Evolutionary conservation across 2,888 invertebrate species (phyloP), one percentile per base, ranked within the genome.

Genomic region (Rotaria sp.): DNA sequence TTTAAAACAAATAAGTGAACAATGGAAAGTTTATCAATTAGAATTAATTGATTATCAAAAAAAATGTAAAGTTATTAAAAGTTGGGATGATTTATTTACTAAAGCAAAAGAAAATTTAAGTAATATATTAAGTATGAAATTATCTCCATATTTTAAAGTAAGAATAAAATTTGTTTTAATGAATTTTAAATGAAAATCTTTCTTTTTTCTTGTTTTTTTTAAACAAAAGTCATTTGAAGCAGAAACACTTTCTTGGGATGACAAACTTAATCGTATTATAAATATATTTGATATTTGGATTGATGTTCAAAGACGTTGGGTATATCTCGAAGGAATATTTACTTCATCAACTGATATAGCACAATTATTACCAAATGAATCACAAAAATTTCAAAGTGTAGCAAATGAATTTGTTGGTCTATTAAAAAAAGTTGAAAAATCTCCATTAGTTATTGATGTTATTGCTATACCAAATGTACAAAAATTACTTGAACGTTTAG

Each of bases 71-170:
- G 94, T 99, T 88, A 99, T 99, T 90, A 94, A 97, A 88, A 98
- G 99, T 52, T 99, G 99, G 99, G 99, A 99, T 91, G 99, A 99
- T 92, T 93, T 99, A n/a, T 99, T 99, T 92, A 98, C 96, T 92
- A 99, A 98, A 92, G 96, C 99, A 24, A 99, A 99, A 91, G 99
- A 99, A 90, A 99, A 99, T 92, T 98, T 99, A 88, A 99, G 99
- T 93, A 97, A 97, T 26, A 96, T 99, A 21, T 96, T 97, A 35
- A 99, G 99, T 85, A 99, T 99, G 99, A 99, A 99, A 90, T 93
- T 99, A 0, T 99, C 99, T 0, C 99, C 99, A 0, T 99, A 99
- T 91, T 99, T 98, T 91, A 98, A 98, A 93, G 95, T 97, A 90
- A 85, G 88, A 38, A 41, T 18, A 3, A n/a, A 59, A 8, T 50